phyloP scores from a whole-genome alignment of 2,113 vertebrate genomes.

The Copsychus sechellarum region DNA sequence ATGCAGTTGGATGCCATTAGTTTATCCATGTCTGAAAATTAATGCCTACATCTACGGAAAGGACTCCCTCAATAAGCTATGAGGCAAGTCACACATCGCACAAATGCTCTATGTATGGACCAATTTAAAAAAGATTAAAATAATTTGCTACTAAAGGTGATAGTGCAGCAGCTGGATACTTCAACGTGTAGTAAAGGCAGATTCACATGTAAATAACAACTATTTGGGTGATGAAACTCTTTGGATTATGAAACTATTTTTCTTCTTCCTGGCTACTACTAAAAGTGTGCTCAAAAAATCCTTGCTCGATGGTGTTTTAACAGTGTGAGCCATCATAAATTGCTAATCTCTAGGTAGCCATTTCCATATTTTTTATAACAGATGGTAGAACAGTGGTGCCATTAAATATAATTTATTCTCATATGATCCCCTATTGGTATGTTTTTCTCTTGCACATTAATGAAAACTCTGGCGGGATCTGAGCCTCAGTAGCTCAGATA shows the following conservation, averaged over 20 bases:
- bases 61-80: background rate
- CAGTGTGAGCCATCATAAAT: background rate
- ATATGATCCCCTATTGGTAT: background rate
- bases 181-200: background rate
- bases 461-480: background rate
- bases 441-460: slow-evolving; percentile 11
- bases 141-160: background rate
- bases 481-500: background rate
- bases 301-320: background rate
- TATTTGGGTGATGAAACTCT: background rate
- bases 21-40: background rate
- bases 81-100: background rate
- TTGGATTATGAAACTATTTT: background rate
- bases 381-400: background rate
- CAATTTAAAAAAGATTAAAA: background rate
- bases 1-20: background rate
- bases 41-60: background rate
- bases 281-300: background rate
- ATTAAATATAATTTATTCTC: slow-evolving; percentile 34
- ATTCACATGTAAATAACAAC: background rate
- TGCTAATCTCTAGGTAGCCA: slow-evolving; percentile 4
- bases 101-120: background rate
- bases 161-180: background rate
- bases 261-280: background rate
- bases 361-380: slow-evolving; percentile 28